A percentile compares a stretch with the other conserved stretches of the same genome.
These are phyloP conservation scores for Pachycephus smyrnensis DNA, from an alignment of 2,888 invertebrate genomes.

Conservation along the genomic window DNA sequence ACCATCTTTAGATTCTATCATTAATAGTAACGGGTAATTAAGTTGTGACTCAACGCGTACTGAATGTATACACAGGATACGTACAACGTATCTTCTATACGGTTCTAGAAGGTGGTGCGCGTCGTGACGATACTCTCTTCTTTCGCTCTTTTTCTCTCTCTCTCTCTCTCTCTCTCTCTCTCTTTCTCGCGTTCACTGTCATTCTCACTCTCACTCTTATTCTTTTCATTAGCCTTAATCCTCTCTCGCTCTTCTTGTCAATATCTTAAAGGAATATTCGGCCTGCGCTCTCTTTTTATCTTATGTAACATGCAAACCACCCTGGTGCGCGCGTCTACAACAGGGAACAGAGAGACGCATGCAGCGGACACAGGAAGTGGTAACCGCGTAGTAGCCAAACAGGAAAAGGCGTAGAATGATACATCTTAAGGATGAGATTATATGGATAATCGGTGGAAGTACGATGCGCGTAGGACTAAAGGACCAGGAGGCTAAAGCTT, in stretches of 20 bases:
- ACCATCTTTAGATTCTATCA: constrained; percentile 61
- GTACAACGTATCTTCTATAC: not conserved
- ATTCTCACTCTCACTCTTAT: not conserved
- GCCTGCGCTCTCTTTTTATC: constrained; percentile 8
- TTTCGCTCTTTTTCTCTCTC: constrained; percentile 3
- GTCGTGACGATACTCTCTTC: constrained; percentile 23
- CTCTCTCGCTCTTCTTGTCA: not conserved
- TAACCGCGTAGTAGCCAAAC: constrained; percentile 3
- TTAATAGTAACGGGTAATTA: constrained; percentile 52
- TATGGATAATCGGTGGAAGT: not conserved
- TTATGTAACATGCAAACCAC: constrained; percentile 2
- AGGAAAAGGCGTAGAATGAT: not conserved
- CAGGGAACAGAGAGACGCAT: constrained; percentile 19
- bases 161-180: constrained; percentile 1
- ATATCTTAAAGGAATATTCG: not conserved
- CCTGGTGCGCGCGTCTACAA: not conserved
- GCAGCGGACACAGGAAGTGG: constrained; percentile 2
- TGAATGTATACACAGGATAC: not conserved
- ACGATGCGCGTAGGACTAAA: not conserved
- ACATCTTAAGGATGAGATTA: not conserved
- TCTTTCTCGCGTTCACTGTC: not conserved
- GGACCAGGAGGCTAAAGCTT: constrained; percentile 70
- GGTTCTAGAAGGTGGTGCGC: constrained; percentile 19
- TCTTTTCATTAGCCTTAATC: not conserved
- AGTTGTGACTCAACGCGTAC: constrained; percentile 45